Base-by-base conservation (phyloP, 2,888 invertebrate species). In the Bombyx huttoni region DNA sequence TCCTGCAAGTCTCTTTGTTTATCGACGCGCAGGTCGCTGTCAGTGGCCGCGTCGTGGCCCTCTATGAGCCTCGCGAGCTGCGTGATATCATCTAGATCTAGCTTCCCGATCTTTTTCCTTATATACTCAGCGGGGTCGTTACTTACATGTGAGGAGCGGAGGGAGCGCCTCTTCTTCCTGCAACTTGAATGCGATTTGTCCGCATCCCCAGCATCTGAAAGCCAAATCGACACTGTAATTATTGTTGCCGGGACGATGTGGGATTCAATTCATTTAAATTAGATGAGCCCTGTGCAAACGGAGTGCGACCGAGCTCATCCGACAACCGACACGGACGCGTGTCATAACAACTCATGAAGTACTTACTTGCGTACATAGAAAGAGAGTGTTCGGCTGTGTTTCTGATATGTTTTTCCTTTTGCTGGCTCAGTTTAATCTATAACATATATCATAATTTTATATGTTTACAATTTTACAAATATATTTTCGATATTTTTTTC, bases 121-220 rank as follows among this genome's bases (percentile, higher is more conserved):
- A 86, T 76, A 59, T 77, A 79, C 53, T 86, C 87, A 7, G 77
- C 77, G 2, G 81, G 68, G 50, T 82, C 84, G 58, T 63, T 85
- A 87, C 87, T 87, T 85, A 87, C 87, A 75, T 85, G 82, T 51
- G 75, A 70, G 3, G 73, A 62, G 49, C 84, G 77, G 49, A 72
- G 57, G 50, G 77, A 67, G 57, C 86, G 83, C 7, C 85, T 75
- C 65, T 84, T 85, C 68, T 79, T 82, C 62, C 74, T 72, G 70
- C 73, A 73, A 66, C 82, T 81, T 62, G 83, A 82, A 59, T 80
- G 78, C 2, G 85, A 80, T 64, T 81, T 81, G 53, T 85, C 85
- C 12, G 72, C 62, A 49, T 86, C 84, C 1, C 76, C 80, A 46
- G 85, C 79, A 59, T 75, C 85, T 85, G 65, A 1, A 47, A 57